Evolutionary conservation across 1,140 invertebrate species (phyloP).

Genomic region (Ceratina calcarata): DNA sequence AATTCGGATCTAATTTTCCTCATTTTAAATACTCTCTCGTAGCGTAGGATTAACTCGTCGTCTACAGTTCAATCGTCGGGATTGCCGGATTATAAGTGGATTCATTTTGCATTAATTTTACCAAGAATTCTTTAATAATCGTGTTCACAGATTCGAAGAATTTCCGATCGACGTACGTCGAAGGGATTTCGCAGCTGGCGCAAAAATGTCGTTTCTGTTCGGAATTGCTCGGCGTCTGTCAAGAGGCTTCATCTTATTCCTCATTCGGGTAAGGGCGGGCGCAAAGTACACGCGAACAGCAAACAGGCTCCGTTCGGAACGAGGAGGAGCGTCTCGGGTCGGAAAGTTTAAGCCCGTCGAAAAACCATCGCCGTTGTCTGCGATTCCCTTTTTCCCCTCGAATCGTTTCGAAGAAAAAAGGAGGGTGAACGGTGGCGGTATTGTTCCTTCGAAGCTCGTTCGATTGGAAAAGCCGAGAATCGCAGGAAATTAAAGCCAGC

Average conservation of each 20-base stretch:
- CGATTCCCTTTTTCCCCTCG: slow-evolving; percentile 17
- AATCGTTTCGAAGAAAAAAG: slow-evolving; percentile 18
- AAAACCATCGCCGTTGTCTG: slow-evolving; percentile 5
- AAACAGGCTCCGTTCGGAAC: neutral
- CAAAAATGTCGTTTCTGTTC: neutral
- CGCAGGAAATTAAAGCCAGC: slow-evolving; percentile 63
- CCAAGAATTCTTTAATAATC: too few species aligned
- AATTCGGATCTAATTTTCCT: neutral
- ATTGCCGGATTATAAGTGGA: neutral
- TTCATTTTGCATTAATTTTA: too few species aligned
- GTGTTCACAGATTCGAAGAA: too few species aligned
- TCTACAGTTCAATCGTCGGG: neutral
- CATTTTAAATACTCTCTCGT: neutral
- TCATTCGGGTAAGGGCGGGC: neutral
- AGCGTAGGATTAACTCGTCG: neutral
- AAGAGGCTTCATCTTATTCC: neutral
- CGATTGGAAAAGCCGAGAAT: slow-evolving; percentile 54
- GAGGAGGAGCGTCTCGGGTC: neutral
- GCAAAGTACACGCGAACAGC: neutral
- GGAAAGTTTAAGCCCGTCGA: neutral
- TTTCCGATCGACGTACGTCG: neutral
- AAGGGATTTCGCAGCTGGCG: neutral
- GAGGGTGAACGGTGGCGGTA: slow-evolving; percentile 15
- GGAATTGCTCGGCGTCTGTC: slow-evolving; percentile 14
- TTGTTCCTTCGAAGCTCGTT: slow-evolving; percentile 50